Percentiles rank a stretch among this genome's conserved stretches.
Conservation (phyloP, 2,888 invertebrate species). For the Troglohyphantes excavatus region DNA sequence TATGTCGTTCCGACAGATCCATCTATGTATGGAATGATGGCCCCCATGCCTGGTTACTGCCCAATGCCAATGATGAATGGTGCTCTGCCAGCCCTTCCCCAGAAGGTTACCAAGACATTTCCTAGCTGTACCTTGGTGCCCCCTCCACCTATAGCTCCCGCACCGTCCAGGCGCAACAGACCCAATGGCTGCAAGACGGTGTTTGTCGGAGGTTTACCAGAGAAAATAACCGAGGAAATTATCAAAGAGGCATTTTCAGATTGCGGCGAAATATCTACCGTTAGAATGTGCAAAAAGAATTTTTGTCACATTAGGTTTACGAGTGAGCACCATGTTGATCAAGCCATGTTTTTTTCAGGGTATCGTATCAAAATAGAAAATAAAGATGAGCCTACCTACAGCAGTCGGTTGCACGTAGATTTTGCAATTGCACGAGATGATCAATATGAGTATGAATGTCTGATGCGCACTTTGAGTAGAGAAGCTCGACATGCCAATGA, state of each 20-base stretch:
- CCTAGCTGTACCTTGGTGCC: conserved; percentile 84
- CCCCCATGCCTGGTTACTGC: neutral
- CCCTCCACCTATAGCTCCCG: conserved; percentile 91
- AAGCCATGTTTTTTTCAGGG: conserved; percentile 91
- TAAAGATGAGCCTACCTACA: conserved; percentile 87
- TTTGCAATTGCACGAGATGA: conserved; percentile 97
- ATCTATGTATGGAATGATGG: conserved; percentile 81
- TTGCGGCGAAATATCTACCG: conserved; percentile 93
- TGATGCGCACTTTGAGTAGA: conserved; percentile 91
- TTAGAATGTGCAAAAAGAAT: conserved; percentile 95
- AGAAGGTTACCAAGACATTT: neutral
- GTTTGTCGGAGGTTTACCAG: conserved; percentile 96
- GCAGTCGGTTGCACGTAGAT: conserved; percentile 95
- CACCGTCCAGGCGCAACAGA: conserved; percentile 91
- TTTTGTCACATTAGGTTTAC: conserved; percentile 97
- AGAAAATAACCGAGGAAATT: conserved; percentile 93
- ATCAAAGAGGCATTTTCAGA: conserved; percentile 94
- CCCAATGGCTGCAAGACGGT: conserved; percentile 96
- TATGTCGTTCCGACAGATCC: conserved; percentile 80
- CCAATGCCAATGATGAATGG: neutral
- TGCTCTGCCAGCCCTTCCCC: neutral
- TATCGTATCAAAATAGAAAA: conserved; percentile 83
- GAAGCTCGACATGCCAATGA: conserved; percentile 91
- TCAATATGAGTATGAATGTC: conserved; percentile 94
- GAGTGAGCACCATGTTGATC: conserved; percentile 92